These are phyloP conservation scores for Pocillopora meandrina DNA, from an alignment of 92 coral and sea anemone species.

Conservation along the genomic window DNA sequence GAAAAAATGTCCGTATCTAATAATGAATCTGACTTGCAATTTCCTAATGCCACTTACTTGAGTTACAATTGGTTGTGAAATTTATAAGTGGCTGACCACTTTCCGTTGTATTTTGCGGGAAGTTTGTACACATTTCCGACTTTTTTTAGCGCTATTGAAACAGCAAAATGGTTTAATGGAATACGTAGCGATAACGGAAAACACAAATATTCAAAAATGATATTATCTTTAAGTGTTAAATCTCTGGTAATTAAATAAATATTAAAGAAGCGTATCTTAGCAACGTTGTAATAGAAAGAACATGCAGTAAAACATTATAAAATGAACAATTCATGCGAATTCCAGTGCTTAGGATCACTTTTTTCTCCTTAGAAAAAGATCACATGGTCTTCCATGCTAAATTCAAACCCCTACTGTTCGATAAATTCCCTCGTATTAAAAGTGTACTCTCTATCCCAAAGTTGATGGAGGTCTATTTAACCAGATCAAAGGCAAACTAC, in stretches of 20 bases:
- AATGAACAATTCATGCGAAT: not conserved
- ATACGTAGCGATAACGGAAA: not conserved
- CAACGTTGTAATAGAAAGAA: not conserved
- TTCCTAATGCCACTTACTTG: not conserved
- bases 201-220: not conserved
- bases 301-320: not conserved
- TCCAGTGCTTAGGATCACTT: not conserved
- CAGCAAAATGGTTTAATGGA: slow-evolving; percentile 1
- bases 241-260: not conserved
- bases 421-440: no score
- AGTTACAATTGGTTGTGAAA: not conserved
- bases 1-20: not conserved
- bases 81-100: slow-evolving; percentile 17
- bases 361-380: no score
- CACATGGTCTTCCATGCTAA: no score
- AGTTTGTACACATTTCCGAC: not conserved
- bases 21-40: not conserved
- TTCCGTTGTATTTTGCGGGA: not conserved
- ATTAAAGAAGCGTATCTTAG: not conserved
- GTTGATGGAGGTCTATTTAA: no score
- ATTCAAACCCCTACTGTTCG: no score
- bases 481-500: no score
- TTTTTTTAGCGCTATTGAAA: not conserved
- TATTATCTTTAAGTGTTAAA: not conserved
- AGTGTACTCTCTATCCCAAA: no score